Evolutionary conservation across 2,888 invertebrate species (phyloP), one percentile per base, ranked within the genome.

Genomic region (Serrognathus titanus): DNA sequence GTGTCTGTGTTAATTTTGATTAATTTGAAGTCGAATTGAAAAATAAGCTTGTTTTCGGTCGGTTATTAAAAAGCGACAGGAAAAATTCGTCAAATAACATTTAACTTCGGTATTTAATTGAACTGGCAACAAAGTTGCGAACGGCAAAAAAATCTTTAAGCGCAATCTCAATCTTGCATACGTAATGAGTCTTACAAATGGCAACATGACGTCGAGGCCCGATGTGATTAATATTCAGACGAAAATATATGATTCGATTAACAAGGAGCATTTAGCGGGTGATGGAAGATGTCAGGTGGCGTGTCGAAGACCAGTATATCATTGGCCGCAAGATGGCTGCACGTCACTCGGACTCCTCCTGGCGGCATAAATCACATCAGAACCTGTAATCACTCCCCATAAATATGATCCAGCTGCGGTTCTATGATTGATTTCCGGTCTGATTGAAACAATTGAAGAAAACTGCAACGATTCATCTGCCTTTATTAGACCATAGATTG

Each of bases 301-400:
- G 64, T 64, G 64, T 62, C 64, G 62, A 56, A 53, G 52, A 51
- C 60, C 61, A 59, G 59, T 64, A 61, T 64, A 62, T 64, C 64
- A 64, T 59, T 51, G 43, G 51, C 55, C 53, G 62, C 64, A 64
- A 64, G 64, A 64, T 62, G 64, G 64, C 61, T 60, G 58, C 59
- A 51, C 62, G 64, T 64, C 64, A 64, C 56, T 57, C 55, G 57
- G 59, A 60, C 64, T 64, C 64, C 64, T 64, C 64, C 64, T 58
- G 64, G 62, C 56, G 59, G 57, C 61, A 63, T 64, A 64, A 64
- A 64, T 64, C 64, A 64, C 63, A 57, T 55, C 63, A 59, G 59
- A 65, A 65, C 64, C 64, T 65, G 64, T 63, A 65, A 65, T 65
- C 64, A 65, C 63, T 60, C 64, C 60, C 62, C 64, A 62, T 64